Base-by-base conservation (phyloP, 2,113 vertebrate species). In the Chionis minor region DNA sequence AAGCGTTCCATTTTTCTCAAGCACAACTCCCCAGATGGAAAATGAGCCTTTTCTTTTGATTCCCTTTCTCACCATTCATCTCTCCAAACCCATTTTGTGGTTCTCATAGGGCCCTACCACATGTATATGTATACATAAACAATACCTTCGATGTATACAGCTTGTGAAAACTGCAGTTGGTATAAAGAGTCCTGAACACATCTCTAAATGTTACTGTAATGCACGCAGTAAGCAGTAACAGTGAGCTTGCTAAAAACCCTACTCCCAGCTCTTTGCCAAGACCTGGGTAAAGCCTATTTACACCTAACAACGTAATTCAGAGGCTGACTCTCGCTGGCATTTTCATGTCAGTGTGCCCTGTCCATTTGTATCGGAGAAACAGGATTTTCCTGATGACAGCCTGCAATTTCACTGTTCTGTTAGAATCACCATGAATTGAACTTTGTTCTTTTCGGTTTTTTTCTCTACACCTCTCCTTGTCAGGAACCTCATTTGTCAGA, bases 321-420 rank as follows among this genome's bases (percentile, higher is more conserved):
- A 81, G 66, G 9, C 72, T 63, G 75, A 62, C 12, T 95, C 5
- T 58, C 11, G 15, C 58, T 84, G 67, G 21, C 47, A 92, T 85
- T 96, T 96, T 95, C 77, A 74, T 63, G 83, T 89, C 73, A 81
- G 44, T 45, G 62, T 69, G 58, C n/a, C 54, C 51, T 95, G 88
- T 78, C 83, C 54, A 27, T 92, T 91, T 95, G 42, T 66, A 49
- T 80, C 52, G 72, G 69, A 81, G 58, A 90, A 96, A 32, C 5
- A 74, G 59, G n/a, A 58, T 87, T 93, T 91, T 95, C 83, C 78
- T 24, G 2, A 63, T 54, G 83, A 67, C 70, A 92, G 38, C 32
- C 63, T 95, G 32, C 90, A 96, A 87, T 81, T 96, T 92, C 52
- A 67, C 35, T 8, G 5, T 40, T 81, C 44, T 81, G 54, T 82